Evolutionary conservation across 2,888 invertebrate species (phyloP), one percentile per base, ranked within the genome.

Genomic region (Melinaea marsaeus): DNA sequence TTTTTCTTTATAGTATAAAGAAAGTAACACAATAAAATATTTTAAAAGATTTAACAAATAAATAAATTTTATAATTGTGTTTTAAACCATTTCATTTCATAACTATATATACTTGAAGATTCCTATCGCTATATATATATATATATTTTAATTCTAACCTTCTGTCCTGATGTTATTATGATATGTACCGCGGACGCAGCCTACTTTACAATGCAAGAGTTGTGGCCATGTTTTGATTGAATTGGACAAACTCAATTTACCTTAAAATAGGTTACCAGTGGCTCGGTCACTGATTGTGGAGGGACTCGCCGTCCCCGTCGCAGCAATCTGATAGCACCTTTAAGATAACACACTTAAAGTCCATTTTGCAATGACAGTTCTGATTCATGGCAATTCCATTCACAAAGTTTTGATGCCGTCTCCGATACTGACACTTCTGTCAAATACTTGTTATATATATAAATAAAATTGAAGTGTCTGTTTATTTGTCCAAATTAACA

Each of bases 171-270:
- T 13, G 46, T 46, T 46, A 46, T 46, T 13, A 3, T 3, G 7
- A 13, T 3, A n/a, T n/a, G 46, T 46, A 3, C 7, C 46, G 46
- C 22, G 45, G 48, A 57, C 46, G 32, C 57, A 58, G 48, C 55
- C 71, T 80, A 72, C 72, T 83, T 88, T 88, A 89, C 88, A 89
- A 90, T 90, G 89, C 90, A 88, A 85, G 80, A 78, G 78, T 75
- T 73, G 79, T 72, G 79, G 75, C 78, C 80, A 78, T 75, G 82
- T 85, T 87, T 83, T 89, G 89, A 90, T 90, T 86, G 83, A 90
- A 89, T 90, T 89, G 79, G 81, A 77, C 83, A 79, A 90, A 90
- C 90, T 90, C 90, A 87, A 90, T 90, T 88, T 84, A 79, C 75
- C 72, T 74, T 77, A 83, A 82, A 88, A 89, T 88, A 79, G 86